These are phyloP conservation scores for Malacoraja senta DNA, from an alignment of 2,797 vertebrate species.

Conservation along the genomic window DNA sequence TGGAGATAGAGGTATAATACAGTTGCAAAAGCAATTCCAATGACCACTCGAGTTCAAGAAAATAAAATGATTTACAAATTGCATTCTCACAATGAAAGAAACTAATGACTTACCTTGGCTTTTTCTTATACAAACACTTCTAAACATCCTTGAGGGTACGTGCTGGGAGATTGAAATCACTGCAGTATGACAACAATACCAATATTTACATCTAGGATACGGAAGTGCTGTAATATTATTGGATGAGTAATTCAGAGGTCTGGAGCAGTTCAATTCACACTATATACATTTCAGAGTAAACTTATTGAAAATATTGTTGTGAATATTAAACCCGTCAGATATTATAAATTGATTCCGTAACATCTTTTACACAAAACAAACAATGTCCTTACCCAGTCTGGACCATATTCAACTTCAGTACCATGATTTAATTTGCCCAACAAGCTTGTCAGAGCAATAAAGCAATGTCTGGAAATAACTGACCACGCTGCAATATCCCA, in stretches of 20 bases:
- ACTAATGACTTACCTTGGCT: neutral
- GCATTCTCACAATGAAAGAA: neutral
- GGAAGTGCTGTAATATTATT: neutral
- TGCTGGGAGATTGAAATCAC: neutral
- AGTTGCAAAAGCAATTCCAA: neutral
- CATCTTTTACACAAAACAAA: neutral
- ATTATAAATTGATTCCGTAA: neutral
- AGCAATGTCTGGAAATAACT: neutral
- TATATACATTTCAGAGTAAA: neutral
- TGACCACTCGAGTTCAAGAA: neutral
- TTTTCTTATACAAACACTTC: neutral
- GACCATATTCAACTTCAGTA: neutral
- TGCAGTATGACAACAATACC: neutral
- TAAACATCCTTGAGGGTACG: neutral
- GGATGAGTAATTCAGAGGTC: neutral
- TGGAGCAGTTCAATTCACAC: neutral
- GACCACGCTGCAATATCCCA: neutral
- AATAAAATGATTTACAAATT: neutral
- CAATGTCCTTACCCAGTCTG: neutral
- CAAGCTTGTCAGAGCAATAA: neutral
- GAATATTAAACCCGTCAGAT: neutral
- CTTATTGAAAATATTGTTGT: neutral
- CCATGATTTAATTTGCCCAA: neutral
- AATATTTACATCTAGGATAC: neutral
- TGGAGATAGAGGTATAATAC: neutral